Evolutionary conservation across 1,140 invertebrate genomes (phyloP).

Genomic region (Zeugodacus cucurbitae): DNA sequence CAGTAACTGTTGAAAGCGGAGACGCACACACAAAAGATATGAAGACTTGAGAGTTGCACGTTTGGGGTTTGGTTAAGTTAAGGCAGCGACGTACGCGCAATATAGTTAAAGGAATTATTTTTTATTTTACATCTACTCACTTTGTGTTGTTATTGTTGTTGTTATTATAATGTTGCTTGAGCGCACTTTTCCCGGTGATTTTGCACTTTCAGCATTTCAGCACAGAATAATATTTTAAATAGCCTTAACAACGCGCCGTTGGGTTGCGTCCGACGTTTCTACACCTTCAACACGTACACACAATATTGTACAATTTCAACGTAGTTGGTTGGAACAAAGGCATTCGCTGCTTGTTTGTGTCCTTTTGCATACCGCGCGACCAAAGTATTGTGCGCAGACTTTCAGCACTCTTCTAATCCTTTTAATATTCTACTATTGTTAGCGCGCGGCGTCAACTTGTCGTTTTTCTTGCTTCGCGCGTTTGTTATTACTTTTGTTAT

Average conservation of each 20-base stretch:
- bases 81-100: not conserved
- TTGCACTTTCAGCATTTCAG: constrained; percentile 50
- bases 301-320: not conserved
- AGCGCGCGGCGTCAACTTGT: not conserved
- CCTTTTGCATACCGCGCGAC: not conserved
- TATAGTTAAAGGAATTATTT: not conserved
- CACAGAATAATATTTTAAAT: constrained; percentile 44
- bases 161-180: not conserved
- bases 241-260: constrained; percentile 47
- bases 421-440: not conserved
- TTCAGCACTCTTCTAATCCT: constrained; percentile 32
- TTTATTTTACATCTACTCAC: not conserved
- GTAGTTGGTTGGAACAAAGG: not conserved
- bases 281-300: too few species aligned
- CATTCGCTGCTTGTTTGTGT: not conserved
- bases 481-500: not conserved
- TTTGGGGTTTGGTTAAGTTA: not conserved
- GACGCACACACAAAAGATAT: not conserved
- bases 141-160: not conserved
- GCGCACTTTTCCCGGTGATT: constrained; percentile 47
- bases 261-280: not conserved
- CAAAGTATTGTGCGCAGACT: not conserved
- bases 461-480: not conserved
- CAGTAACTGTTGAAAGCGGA: constrained; percentile 3
- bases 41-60: not conserved